phyloP scores from a whole-genome alignment of 2,888 invertebrate species.

The Cryptus armator region DNA sequence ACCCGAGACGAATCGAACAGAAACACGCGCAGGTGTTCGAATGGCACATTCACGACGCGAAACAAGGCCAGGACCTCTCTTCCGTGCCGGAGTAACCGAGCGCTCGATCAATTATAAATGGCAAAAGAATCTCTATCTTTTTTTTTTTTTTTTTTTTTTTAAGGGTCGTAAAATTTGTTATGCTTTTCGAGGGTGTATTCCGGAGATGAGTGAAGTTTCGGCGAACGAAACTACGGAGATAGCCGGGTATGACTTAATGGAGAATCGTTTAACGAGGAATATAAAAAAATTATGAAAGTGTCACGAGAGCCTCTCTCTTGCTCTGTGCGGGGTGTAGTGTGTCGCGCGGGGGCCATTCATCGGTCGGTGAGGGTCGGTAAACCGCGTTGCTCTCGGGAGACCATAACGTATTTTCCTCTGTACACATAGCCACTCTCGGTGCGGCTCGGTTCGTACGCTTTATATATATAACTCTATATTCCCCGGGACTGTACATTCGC shows the following conservation, averaged over 20 bases:
- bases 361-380: constrained; percentile 57
- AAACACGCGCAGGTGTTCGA: constrained; percentile 24
- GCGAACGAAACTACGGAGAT: not conserved
- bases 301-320: not conserved
- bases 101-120: constrained; percentile 33
- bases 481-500: constrained; percentile 2
- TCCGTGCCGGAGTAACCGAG: constrained; percentile 3
- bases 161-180: constrained; percentile 1
- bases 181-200: not conserved
- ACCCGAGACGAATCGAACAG: constrained; percentile 47
- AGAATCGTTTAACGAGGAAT: constrained; percentile 34
- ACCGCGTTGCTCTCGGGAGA: constrained; percentile 60
- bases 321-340: not conserved
- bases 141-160: constrained; percentile 9
- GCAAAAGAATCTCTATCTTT: not conserved
- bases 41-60: constrained; percentile 29
- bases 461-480: not conserved
- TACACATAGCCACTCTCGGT: constrained; percentile 32
- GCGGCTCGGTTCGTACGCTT: not conserved
- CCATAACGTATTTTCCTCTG: constrained; percentile 58
- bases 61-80: constrained; percentile 23
- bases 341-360: constrained; percentile 41
- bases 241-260: not conserved
- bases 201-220: not conserved
- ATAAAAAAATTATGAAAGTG: constrained; percentile 38